Conservation (phyloP, 2,888 invertebrate genomes). For the Nomada flava region DNA sequence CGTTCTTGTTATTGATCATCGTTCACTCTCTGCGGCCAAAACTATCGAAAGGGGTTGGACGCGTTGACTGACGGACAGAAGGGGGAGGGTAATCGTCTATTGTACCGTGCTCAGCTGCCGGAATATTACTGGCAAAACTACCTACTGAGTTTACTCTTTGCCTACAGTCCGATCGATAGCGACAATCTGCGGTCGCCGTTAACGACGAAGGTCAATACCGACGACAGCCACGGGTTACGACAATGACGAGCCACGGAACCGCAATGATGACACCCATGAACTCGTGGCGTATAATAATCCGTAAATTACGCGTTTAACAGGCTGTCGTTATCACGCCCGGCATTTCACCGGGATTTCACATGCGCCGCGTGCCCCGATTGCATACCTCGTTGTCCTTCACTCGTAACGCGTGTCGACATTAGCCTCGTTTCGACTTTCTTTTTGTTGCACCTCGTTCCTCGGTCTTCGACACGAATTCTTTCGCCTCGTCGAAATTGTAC, state of each 20-base stretch:
- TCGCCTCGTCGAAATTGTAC: neutral
- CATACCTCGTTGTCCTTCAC: slow-evolving; percentile 49
- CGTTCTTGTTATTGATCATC: slow-evolving; percentile 72
- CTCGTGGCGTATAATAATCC: slow-evolving; percentile 74
- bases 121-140: slow-evolving; percentile 75
- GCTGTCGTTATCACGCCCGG: slow-evolving; percentile 49
- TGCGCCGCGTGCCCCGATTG: slow-evolving; percentile 17
- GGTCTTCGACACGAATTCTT: neutral
- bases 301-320: slow-evolving; percentile 76
- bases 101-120: slow-evolving; percentile 74
- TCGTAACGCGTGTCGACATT: slow-evolving; percentile 37
- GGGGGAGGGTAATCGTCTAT: slow-evolving; percentile 65
- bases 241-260: slow-evolving; percentile 46
- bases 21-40: slow-evolving; percentile 52
- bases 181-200: slow-evolving; percentile 53
- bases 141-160: slow-evolving; percentile 62
- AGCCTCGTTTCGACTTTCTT: slow-evolving; percentile 28
- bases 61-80: slow-evolving; percentile 17
- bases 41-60: slow-evolving; percentile 6
- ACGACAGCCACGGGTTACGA: slow-evolving; percentile 33
- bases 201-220: slow-evolving; percentile 60
- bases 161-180: slow-evolving; percentile 48
- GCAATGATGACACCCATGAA: slow-evolving; percentile 65
- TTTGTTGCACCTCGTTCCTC: neutral
- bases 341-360: slow-evolving; percentile 17